phyloP scores from a whole-genome alignment of 2,888 invertebrate species.

The Thymelicus sylvestris region DNA sequence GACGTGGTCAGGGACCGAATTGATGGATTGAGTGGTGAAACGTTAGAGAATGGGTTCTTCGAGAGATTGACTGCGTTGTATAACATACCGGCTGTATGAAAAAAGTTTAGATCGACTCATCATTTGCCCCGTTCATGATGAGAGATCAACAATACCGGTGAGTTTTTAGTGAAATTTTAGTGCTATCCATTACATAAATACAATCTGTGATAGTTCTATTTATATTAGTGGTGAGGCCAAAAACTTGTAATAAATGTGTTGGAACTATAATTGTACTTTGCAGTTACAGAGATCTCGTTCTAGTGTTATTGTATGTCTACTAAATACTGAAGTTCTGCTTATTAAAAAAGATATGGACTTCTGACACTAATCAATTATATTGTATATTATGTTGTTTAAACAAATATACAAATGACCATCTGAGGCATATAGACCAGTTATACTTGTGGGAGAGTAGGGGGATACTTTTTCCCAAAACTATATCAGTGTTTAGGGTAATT shows the following conservation, averaged over 20 bases:
- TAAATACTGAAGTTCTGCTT: not conserved
- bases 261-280: no score
- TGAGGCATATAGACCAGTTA: no score
- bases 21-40: constrained; percentile 58
- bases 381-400: no score
- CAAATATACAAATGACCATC: no score
- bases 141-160: not conserved
- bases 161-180: constrained; percentile 1
- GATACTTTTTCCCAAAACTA: no score
- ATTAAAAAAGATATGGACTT: no score
- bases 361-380: no score
- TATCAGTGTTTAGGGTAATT: no score
- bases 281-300: not conserved
- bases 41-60: constrained; percentile 65
- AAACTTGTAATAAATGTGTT: not conserved
- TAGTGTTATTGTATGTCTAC: not conserved
- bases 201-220: not conserved
- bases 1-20: constrained; percentile 59
- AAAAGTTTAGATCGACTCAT: constrained; percentile 1
- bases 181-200: not conserved
- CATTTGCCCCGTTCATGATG: not conserved
- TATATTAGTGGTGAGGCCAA: not conserved
- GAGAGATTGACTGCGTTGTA: constrained; percentile 71
- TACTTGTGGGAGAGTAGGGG: no score
- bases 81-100: constrained; percentile 68